A percentile compares a stretch with the other conserved stretches of the same genome.
phyloP scores from a whole-genome alignment of 2,888 invertebrate genomes.

The Parnassius orleans region DNA sequence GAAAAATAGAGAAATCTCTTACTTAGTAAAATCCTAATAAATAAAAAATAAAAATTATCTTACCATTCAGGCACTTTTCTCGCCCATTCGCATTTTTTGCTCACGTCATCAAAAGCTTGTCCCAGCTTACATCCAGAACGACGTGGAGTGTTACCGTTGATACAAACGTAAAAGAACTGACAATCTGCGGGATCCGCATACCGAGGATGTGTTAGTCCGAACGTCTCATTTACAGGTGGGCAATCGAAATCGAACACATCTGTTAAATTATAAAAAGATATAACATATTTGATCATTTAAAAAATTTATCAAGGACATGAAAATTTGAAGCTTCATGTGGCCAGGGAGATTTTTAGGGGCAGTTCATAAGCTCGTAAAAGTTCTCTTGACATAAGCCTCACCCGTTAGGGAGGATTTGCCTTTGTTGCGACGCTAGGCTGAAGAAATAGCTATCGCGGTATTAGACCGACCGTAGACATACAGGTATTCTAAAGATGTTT shows the following conservation, averaged over 20 bases:
- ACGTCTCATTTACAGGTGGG: slow-evolving; percentile 87
- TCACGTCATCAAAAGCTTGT: slow-evolving; percentile 92
- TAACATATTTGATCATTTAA: not conserved
- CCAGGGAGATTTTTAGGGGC: too few species aligned
- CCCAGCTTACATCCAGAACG: slow-evolving; percentile 94
- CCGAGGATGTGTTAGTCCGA: slow-evolving; percentile 89
- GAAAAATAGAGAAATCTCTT: too few species aligned
- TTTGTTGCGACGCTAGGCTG: too few species aligned
- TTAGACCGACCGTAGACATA: too few species aligned
- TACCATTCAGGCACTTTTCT: slow-evolving; percentile 95
- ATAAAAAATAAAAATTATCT: slow-evolving; percentile 39
- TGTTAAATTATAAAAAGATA: slow-evolving; percentile 40
- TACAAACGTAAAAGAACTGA: slow-evolving; percentile 95
- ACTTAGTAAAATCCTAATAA: too few species aligned
- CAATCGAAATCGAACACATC: slow-evolving; percentile 93
- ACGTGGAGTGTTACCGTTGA: slow-evolving; percentile 91
- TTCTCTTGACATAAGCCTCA: too few species aligned
- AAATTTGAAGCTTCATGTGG: too few species aligned
- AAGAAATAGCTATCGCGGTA: too few species aligned
- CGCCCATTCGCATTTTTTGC: slow-evolving; percentile 91
- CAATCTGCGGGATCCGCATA: slow-evolving; percentile 94
- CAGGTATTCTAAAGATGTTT: too few species aligned
- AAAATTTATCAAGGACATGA: not conserved
- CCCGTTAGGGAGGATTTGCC: too few species aligned
- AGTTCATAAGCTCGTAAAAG: too few species aligned